These are phyloP conservation scores for Acipenser ruthenus DNA, from an alignment of 2,797 vertebrate species.

Conservation along the genomic window DNA sequence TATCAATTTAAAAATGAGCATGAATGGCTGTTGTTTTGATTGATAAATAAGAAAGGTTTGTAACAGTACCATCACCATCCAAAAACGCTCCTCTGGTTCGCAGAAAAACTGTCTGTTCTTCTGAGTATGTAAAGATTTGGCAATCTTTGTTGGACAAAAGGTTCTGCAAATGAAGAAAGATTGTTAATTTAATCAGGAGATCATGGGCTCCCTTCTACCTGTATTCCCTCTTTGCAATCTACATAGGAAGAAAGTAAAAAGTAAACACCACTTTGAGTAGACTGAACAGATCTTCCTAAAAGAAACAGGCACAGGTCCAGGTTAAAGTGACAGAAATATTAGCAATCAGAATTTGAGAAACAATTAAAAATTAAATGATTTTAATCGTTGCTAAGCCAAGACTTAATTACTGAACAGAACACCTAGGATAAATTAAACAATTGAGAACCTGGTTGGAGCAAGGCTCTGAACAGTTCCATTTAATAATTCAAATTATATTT, in stretches of 20 bases:
- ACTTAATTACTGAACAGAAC: too few species aligned
- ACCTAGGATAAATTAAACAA: too few species aligned
- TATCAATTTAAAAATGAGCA: too few species aligned
- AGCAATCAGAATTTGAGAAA: too few species aligned
- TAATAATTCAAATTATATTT: too few species aligned
- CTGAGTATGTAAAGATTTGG: slow-evolving; percentile 94
- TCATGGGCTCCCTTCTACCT: neutral
- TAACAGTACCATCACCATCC: slow-evolving; percentile 94
- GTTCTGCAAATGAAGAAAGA: slow-evolving; percentile 58
- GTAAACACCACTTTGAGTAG: neutral
- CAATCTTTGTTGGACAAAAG: slow-evolving; percentile 92
- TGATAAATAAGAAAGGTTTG: neutral
- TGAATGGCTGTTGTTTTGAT: neutral
- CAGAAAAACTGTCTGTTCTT: slow-evolving; percentile 96
- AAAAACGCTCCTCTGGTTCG: slow-evolving; percentile 90
- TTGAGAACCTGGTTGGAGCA: too few species aligned
- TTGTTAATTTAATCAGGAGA: slow-evolving; percentile 4
- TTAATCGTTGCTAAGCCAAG: too few species aligned
- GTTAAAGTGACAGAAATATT: neutral
- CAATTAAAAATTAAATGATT: too few species aligned
- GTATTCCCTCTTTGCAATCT: neutral
- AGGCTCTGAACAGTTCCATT: too few species aligned
- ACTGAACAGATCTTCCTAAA: neutral
- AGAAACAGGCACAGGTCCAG: neutral
- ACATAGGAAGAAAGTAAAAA: neutral